Base-by-base conservation (phyloP, 2,888 invertebrate genomes). In the Dicyrtomina minuta region DNA sequence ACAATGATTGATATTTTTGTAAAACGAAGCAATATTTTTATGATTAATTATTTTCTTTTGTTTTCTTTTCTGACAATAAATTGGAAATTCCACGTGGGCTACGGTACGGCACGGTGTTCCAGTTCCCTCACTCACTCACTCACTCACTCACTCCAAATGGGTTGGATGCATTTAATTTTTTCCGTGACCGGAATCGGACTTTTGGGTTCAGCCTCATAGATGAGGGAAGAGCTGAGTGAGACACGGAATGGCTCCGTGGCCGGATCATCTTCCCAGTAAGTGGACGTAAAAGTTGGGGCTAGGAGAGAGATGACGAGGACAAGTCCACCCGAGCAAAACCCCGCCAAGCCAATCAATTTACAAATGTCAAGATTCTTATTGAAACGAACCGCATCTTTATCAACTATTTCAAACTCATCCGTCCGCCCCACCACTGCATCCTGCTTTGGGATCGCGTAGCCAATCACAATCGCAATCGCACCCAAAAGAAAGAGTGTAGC, bases 241-340 rank as follows among this genome's bases (percentile, higher is more conserved):
- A 71, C 58, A 15, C 77, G 74, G 62, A 77, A 77, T 4, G 74
- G 75, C 61, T 77, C 78, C 10, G 75, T 74, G 6, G 75, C 74
- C 17, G 80, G 80, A 64, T 80, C 80, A 39, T 83, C 83, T 15
- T 66, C 68, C 77, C 82, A 82, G 74, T 82, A 82, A 55, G 81
- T 80, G 46, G 80, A 80, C 44, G 83, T 79, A 72, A 84, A 82
- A 71, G 83, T 84, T 1, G 84, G 83, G 66, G 84, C 81, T 17
- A 84, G 79, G 1, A 84, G 80, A 24, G 84, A 81, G 71, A 82
- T 79, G 20, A 83, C 81, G 26, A 84, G 78, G 1, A 83, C 81
- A n/a, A 82, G 77, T 3, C 84, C 84, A 2, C 84, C 84, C 15
- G 82, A 79, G 75, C 84, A 83, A 79, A 85, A 84, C 39, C 84